Conservation (phyloP, 2,888 invertebrate species). For the Abrostola triplasia region DNA sequence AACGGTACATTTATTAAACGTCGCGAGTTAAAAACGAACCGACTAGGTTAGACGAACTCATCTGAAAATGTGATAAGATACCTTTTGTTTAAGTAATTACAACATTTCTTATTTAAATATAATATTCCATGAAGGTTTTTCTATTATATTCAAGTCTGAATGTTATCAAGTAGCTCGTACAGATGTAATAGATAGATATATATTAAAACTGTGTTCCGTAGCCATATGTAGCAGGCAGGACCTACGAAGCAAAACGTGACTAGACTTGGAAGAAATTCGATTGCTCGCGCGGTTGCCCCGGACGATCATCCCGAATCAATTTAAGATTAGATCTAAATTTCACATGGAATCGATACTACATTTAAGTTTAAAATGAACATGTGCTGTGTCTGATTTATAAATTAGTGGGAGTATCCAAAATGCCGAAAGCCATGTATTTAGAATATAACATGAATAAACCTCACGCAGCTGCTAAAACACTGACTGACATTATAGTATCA, state of each 20-base stretch:
- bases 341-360: constrained; percentile 61
- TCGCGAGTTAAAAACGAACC: constrained; percentile 63
- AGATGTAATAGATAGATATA: constrained; percentile 33
- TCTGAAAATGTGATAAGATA: constrained; percentile 32
- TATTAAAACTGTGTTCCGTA: constrained; percentile 32
- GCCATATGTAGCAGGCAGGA: constrained; percentile 43
- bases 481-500: constrained; percentile 2
- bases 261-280: constrained; percentile 72
- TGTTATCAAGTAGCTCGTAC: constrained; percentile 15
- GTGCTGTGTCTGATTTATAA: constrained; percentile 14
- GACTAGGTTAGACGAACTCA: constrained; percentile 53
- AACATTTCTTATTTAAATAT: neutral
- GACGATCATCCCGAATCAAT: constrained; percentile 77
- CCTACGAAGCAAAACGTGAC: constrained; percentile 71
- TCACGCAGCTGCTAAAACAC: neutral
- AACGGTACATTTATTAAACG: constrained; percentile 81
- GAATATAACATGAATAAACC: neutral
- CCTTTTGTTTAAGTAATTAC: constrained; percentile 12
- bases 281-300: constrained; percentile 68
- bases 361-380: constrained; percentile 43
- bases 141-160: constrained; percentile 13
- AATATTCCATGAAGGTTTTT: neutral
- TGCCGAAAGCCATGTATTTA: neutral
- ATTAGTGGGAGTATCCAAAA: constrained; percentile 5
- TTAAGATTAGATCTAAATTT: constrained; percentile 81